phyloP scores from a whole-genome alignment of 2,888 invertebrate genomes.

The Stictocephala bisonia region DNA sequence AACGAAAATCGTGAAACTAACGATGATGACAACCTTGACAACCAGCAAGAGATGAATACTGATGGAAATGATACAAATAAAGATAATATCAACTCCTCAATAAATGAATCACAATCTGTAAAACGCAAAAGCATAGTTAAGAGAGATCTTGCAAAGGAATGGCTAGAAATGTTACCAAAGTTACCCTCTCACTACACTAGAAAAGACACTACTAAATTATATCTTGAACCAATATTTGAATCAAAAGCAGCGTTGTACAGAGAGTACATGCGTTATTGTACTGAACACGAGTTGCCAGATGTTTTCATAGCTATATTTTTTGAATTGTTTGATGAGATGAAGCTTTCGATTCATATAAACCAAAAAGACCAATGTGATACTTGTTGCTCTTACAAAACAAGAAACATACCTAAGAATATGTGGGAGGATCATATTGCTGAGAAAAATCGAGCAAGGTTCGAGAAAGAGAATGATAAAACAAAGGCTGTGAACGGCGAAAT shows the following conservation, averaged over 20 bases:
- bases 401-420: conserved; percentile 14
- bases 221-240: conserved; percentile 9
- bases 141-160: too few species aligned
- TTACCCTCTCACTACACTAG: conserved; percentile 30
- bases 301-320: background rate
- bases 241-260: conserved; percentile 22
- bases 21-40: background rate
- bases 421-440: conserved; percentile 12
- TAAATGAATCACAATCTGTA: too few species aligned
- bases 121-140: too few species aligned
- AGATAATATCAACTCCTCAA: too few species aligned
- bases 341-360: background rate
- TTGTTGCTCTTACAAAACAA: conserved; percentile 31
- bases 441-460: conserved; percentile 25
- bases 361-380: conserved; percentile 41
- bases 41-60: conserved; percentile 10
- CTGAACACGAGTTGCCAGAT: background rate
- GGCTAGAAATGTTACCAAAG: conserved; percentile 21
- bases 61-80: background rate
- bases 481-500: conserved; percentile 20
- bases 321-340: conserved; percentile 7
- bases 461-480: conserved; percentile 35
- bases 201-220: conserved; percentile 12
- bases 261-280: conserved; percentile 22
- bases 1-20: background rate